Evolutionary conservation across 2,888 invertebrate genomes (phyloP).

Genomic region (Allacma fusca): DNA sequence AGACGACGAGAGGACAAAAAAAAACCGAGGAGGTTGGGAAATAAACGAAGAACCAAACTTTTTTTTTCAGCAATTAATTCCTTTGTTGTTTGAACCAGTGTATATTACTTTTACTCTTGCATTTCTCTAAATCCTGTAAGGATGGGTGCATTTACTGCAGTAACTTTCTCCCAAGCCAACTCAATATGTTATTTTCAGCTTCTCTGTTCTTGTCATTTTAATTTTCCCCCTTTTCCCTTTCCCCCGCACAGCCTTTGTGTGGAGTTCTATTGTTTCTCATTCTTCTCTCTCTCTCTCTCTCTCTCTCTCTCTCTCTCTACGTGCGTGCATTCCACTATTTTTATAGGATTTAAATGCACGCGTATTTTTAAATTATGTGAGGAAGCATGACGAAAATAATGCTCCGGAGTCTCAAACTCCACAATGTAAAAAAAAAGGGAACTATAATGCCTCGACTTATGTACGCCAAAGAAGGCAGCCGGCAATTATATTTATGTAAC

Average conservation of each 20-base stretch:
- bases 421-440: too few relatives aligned
- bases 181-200: constrained; percentile 18
- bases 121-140: background rate
- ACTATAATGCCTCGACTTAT: too few relatives aligned
- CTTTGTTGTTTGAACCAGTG: constrained; percentile 6
- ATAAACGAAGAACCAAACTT: constrained; percentile 3
- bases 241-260: background rate
- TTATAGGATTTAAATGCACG: background rate
- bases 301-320: too few relatives aligned
- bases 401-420: too few relatives aligned
- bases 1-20: background rate
- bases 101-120: constrained; percentile 11
- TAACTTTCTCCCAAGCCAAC: background rate
- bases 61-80: constrained; percentile 30
- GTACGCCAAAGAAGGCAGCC: too few relatives aligned
- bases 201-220: constrained; percentile 31
- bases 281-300: background rate
- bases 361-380: too few relatives aligned
- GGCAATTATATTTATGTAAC: too few relatives aligned
- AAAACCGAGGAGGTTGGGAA: background rate
- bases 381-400: too few relatives aligned
- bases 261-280: background rate
- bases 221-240: constrained; percentile 18
- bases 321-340: background rate
- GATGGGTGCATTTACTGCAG: background rate